Conservation (phyloP, 2,797 vertebrate genomes). For the Arnoldichthys spilopterus region DNA sequence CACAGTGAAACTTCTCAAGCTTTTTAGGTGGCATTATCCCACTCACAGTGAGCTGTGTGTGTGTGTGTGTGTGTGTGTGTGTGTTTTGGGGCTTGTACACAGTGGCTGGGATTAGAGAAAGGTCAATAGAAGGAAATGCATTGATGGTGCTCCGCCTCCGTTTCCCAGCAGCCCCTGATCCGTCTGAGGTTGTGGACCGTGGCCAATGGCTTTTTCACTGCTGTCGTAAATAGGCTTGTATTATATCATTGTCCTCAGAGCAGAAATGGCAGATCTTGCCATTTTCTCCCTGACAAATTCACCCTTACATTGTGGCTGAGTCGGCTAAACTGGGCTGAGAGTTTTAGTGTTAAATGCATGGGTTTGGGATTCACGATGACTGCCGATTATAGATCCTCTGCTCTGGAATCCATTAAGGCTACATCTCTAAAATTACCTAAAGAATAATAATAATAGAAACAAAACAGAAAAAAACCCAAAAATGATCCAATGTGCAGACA, state of each 20-base stretch:
- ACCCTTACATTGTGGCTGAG: neutral
- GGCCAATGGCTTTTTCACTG: slow-evolving; percentile 37
- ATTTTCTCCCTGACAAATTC: slow-evolving; percentile 7
- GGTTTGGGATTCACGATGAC: no score
- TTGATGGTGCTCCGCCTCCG: slow-evolving; percentile 41
- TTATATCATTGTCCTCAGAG: slow-evolving; percentile 28
- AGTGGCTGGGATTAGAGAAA: slow-evolving; percentile 55
- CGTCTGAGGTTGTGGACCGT: slow-evolving; percentile 37
- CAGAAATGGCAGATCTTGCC: slow-evolving; percentile 30
- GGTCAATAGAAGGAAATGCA: slow-evolving; percentile 52
- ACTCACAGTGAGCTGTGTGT: neutral
- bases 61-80: neutral
- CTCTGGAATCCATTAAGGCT: no score
- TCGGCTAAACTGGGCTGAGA: neutral
- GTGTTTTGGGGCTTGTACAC: no score
- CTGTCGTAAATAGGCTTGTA: slow-evolving; percentile 39
- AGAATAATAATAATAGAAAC: no score
- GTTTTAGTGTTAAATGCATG: no score
- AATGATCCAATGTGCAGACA: neutral
- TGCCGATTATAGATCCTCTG: no score
- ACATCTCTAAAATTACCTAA: no score
- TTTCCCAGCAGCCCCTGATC: slow-evolving; percentile 20
- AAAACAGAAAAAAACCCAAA: no score
- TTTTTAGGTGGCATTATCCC: neutral
- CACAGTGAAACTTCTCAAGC: neutral